Percentiles rank a stretch among this genome's conserved stretches.
Evolutionary conservation across 2,113 vertebrate species (phyloP).

Genomic region (Gracilinanus agilis): DNA sequence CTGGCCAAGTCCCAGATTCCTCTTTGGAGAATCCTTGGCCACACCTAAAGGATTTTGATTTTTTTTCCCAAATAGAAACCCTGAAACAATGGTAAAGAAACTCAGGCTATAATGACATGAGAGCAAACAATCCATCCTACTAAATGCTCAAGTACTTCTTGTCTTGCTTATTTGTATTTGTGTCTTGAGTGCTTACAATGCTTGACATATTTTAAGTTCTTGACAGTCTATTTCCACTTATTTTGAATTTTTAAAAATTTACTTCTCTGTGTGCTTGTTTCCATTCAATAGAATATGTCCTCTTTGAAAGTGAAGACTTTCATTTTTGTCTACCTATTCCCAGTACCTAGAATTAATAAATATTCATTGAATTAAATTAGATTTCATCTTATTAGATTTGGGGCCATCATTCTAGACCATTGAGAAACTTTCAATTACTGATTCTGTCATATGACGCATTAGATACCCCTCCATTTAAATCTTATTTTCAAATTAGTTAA

Average conservation of each 20-base stretch:
- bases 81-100: no score
- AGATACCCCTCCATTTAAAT: background rate
- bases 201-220: background rate
- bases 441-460: background rate
- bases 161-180: background rate
- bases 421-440: background rate
- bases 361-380: background rate
- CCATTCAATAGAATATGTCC: no score
- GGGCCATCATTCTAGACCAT: background rate
- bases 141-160: no score
- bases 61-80: no score
- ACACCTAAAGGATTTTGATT: no score
- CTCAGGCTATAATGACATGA: no score
- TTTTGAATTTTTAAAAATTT: background rate
- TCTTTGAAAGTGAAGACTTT: background rate
- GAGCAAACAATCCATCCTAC: no score
- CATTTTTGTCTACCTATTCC: background rate
- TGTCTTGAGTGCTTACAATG: background rate
- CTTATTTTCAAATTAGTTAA: background rate
- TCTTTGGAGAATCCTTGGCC: no score
- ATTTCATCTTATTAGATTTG: background rate
- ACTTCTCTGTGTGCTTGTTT: background rate
- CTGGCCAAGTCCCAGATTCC: no score
- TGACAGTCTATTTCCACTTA: background rate
- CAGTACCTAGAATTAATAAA: background rate